phyloP scores from a whole-genome alignment of 1,140 invertebrate species.

The Tigriopus japonicus region DNA sequence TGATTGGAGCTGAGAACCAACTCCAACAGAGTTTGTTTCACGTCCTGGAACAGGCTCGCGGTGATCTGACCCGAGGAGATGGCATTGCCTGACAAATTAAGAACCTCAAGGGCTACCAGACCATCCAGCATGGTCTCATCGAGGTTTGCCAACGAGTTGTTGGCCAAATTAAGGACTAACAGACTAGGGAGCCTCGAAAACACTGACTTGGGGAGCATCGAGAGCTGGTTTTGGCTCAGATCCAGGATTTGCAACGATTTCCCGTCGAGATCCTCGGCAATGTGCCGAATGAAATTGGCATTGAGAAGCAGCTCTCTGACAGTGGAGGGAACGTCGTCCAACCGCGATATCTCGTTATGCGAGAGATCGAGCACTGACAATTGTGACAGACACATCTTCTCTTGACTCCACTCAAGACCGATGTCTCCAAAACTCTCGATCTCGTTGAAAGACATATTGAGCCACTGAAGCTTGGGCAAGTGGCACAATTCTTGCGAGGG shows the following conservation, averaged over 20 bases:
- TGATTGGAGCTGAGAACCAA: not conserved
- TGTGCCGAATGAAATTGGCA: slow-evolving; percentile 60
- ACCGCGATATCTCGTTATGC: slow-evolving; percentile 54
- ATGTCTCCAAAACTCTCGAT: slow-evolving; percentile 51
- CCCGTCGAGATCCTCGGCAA: slow-evolving; percentile 57
- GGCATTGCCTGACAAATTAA: slow-evolving; percentile 20
- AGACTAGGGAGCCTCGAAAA: slow-evolving; percentile 72
- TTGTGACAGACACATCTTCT: slow-evolving; percentile 48
- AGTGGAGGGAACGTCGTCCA: slow-evolving; percentile 66
- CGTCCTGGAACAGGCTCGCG: not conserved
- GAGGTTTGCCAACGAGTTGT: slow-evolving; percentile 41
- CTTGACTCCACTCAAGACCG: slow-evolving; percentile 48
- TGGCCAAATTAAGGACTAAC: slow-evolving; percentile 64
- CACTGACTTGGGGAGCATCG: slow-evolving; percentile 53
- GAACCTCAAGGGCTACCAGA: slow-evolving; percentile 1
- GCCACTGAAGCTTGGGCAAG: slow-evolving; percentile 45
- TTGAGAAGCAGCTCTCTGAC: slow-evolving; percentile 65
- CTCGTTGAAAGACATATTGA: slow-evolving; percentile 58
- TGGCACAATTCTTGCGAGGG: slow-evolving; percentile 33
- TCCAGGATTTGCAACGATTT: slow-evolving; percentile 53
- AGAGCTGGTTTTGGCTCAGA: slow-evolving; percentile 59
- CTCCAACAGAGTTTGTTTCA: not conserved
- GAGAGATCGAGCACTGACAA: slow-evolving; percentile 61
- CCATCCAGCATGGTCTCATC: slow-evolving; percentile 14
- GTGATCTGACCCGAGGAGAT: slow-evolving; percentile 19